Conservation (phyloP, 2,113 vertebrate species). For the Erinaceus europaeus region DNA sequence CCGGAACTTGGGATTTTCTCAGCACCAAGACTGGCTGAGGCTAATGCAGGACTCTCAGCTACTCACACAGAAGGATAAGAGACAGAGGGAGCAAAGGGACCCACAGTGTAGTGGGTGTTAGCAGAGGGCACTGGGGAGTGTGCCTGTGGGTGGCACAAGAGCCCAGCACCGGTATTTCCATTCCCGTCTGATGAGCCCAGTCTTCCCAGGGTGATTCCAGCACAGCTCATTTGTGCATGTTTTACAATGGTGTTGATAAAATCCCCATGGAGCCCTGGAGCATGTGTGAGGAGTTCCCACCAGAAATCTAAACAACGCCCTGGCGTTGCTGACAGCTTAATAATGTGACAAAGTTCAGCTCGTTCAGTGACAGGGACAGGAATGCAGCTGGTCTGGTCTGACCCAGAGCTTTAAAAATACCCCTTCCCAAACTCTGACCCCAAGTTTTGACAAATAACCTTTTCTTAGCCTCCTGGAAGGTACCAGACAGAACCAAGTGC, state of each 20-base stretch:
- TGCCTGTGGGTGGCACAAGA: constrained; percentile 54
- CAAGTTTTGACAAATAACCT: constrained; percentile 86
- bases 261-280: constrained; percentile 83
- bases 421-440: constrained; percentile 46
- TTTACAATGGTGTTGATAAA: constrained; percentile 88
- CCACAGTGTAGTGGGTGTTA: accelerated
- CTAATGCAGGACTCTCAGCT: neutral
- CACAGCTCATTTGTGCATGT: constrained; percentile 82
- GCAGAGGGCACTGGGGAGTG: neutral
- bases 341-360: constrained; percentile 90
- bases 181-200: constrained; percentile 71
- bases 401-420: constrained; percentile 83
- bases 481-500: constrained; percentile 83
- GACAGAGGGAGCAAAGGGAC: neutral
- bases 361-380: constrained; percentile 84
- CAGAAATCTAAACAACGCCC: constrained; percentile 86
- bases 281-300: constrained; percentile 87
- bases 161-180: constrained; percentile 73
- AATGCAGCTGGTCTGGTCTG: constrained; percentile 82
- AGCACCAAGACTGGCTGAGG: neutral
- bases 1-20: neutral
- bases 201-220: constrained; percentile 78
- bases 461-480: constrained; percentile 84
- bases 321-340: constrained; percentile 88
- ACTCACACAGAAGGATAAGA: neutral